Conservation (phyloP, 1,140 invertebrate genomes). For the Caligus rogercresseyi region DNA sequence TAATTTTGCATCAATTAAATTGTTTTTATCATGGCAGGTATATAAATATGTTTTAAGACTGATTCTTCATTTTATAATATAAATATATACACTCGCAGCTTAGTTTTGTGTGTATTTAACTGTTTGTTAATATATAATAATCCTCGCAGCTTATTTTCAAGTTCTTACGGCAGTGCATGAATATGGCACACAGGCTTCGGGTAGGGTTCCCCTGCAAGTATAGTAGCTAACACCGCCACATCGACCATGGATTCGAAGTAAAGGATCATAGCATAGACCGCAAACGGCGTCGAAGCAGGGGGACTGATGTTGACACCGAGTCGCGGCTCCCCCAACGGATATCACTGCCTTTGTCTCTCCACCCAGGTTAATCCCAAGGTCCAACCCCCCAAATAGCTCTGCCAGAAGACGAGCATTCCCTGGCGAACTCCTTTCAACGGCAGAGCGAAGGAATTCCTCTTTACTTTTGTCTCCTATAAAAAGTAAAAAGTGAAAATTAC, state of each 20-base stretch:
- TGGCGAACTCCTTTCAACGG: constrained; percentile 8
- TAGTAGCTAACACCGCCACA: constrained; percentile 12
- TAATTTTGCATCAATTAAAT: no score
- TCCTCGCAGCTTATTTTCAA: no score
- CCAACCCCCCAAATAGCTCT: constrained; percentile 9
- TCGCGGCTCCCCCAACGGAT: constrained; percentile 9
- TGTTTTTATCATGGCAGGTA: no score
- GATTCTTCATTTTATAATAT: no score
- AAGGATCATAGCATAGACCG: constrained; percentile 9
- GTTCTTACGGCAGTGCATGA: constrained; percentile 7
- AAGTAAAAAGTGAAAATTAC: neutral
- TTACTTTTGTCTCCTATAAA: constrained; percentile 1
- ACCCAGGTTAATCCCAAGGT: constrained; percentile 4
- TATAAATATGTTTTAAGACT: no score
- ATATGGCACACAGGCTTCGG: constrained; percentile 1
- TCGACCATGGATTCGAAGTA: constrained; percentile 10
- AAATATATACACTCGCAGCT: no score
- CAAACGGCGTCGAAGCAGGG: constrained; percentile 7
- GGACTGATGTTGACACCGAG: constrained; percentile 17
- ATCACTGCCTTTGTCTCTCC: constrained; percentile 5
- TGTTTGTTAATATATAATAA: no score
- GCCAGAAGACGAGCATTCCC: constrained; percentile 7
- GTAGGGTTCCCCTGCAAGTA: constrained; percentile 10
- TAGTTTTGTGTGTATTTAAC: no score
- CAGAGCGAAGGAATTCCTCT: neutral